These are phyloP conservation scores for Microctenopoma steveboyesi DNA, from an alignment of 2,797 vertebrate species.

Conservation along the genomic window DNA sequence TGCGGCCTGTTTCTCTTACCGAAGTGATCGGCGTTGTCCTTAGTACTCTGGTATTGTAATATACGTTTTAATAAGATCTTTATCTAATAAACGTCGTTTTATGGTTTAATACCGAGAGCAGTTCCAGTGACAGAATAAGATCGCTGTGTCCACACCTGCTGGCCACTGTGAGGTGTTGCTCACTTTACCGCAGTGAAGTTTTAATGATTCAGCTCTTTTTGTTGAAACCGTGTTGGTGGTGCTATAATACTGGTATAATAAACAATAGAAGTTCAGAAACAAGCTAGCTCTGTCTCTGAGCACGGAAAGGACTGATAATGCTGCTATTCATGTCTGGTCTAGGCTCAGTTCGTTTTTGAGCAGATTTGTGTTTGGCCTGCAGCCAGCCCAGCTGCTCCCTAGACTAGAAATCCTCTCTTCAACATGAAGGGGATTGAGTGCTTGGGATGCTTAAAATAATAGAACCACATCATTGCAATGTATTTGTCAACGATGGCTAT, in stretches of 20 bases:
- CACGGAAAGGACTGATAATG: slow-evolving; percentile 69
- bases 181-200: slow-evolving; percentile 79
- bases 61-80: not conserved
- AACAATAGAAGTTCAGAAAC: slow-evolving; percentile 71
- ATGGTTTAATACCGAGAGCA: not conserved
- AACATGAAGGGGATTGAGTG: slow-evolving; percentile 47
- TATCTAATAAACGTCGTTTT: not conserved
- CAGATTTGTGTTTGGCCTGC: slow-evolving; percentile 75
- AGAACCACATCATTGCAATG: slow-evolving; percentile 7
- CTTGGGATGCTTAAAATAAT: slow-evolving; percentile 36
- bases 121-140: not conserved
- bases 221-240: slow-evolving; percentile 58
- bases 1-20: slow-evolving; percentile 57
- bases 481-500: not conserved
- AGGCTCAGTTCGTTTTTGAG: slow-evolving; percentile 67
- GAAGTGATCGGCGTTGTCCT: not conserved
- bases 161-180: slow-evolving; percentile 50
- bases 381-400: slow-evolving; percentile 78
- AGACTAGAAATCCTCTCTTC: slow-evolving; percentile 66
- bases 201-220: slow-evolving; percentile 87
- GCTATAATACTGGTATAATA: slow-evolving; percentile 49
- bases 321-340: slow-evolving; percentile 71
- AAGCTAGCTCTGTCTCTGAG: slow-evolving; percentile 51
- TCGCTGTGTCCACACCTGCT: slow-evolving; percentile 56
- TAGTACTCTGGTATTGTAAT: not conserved